These are phyloP conservation scores for Caenorhabditis afra DNA, from an alignment of 2,888 invertebrate species.

Conservation along the genomic window DNA sequence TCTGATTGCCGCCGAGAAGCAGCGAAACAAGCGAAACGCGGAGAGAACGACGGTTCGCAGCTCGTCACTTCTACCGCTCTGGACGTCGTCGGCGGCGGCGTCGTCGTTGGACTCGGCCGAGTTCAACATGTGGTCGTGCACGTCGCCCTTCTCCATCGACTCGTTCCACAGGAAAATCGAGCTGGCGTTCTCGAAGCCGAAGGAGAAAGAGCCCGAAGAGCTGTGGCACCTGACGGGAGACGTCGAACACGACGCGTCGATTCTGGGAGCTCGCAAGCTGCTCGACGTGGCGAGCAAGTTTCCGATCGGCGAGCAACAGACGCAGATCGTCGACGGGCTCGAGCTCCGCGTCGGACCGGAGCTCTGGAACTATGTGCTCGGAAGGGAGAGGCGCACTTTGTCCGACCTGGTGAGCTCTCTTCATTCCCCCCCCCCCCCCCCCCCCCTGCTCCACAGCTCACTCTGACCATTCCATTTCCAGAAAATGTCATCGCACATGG, in stretches of 20 bases:
- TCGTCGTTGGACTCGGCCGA: too few species aligned
- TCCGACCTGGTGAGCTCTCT: too few species aligned
- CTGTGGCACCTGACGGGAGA: neutral
- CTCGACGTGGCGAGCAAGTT: neutral
- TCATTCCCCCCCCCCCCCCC: slow-evolving; percentile 18
- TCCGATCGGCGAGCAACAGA: slow-evolving; percentile 10
- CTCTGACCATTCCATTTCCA: slow-evolving; percentile 1
- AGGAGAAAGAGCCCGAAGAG: too few species aligned
- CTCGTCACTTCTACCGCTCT: neutral
- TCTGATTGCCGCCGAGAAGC: slow-evolving; percentile 6
- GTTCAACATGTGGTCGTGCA: too few species aligned
- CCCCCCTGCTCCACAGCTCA: slow-evolving; percentile 3
- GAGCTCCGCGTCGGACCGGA: slow-evolving; percentile 35
- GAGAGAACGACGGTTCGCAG: neutral
- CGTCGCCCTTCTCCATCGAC: too few species aligned
- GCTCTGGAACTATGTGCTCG: slow-evolving; percentile 23
- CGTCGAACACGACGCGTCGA: neutral
- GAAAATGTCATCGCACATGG: neutral
- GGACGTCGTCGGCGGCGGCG: neutral
- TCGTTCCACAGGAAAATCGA: too few species aligned
- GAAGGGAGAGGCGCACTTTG: too few species aligned
- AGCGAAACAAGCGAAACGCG: neutral
- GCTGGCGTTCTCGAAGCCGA: too few species aligned
- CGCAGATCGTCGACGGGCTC: neutral
- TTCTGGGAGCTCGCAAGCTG: slow-evolving; percentile 17